phyloP scores from a whole-genome alignment of 1,140 invertebrate genomes.

The Holcopasites calliopsidis region DNA sequence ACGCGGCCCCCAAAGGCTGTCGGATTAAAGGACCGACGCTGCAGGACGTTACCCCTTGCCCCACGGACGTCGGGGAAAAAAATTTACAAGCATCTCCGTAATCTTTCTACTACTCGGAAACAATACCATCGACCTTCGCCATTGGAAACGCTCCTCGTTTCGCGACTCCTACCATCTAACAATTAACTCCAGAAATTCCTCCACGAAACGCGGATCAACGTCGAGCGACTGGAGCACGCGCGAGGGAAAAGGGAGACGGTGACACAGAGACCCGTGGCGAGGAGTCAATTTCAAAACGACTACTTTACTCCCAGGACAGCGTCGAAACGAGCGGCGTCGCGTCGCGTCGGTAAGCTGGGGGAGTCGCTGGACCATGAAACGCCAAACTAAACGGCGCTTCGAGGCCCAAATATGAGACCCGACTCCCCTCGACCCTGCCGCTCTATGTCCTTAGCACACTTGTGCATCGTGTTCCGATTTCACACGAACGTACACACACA shows the following conservation, averaged over 20 bases:
- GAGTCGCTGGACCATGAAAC: slow-evolving; percentile 78
- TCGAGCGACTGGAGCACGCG: background rate
- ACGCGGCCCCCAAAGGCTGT: background rate
- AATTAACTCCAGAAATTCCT: too few relatives aligned
- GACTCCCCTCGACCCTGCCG: background rate
- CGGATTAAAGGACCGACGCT: slow-evolving; percentile 5
- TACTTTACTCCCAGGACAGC: slow-evolving; percentile 42
- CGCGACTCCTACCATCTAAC: too few relatives aligned
- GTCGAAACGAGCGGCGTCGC: slow-evolving; percentile 43
- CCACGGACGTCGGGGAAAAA: background rate
- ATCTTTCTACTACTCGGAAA: background rate
- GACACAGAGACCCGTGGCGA: background rate
- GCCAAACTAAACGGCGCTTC: slow-evolving; percentile 78
- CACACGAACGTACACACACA: background rate
- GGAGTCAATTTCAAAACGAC: slow-evolving; percentile 55
- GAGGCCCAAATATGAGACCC: slow-evolving; percentile 69
- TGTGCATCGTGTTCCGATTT: background rate
- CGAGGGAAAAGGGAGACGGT: background rate
- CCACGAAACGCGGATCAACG: slow-evolving; percentile 43
- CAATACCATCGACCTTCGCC: too few relatives aligned
- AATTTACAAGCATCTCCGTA: background rate
- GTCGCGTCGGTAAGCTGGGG: slow-evolving; percentile 60
- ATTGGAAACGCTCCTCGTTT: too few relatives aligned
- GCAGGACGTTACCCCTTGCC: background rate
- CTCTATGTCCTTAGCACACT: background rate